phyloP scores from a whole-genome alignment of 2,888 invertebrate genomes.

The Cerastis rubricosa region DNA sequence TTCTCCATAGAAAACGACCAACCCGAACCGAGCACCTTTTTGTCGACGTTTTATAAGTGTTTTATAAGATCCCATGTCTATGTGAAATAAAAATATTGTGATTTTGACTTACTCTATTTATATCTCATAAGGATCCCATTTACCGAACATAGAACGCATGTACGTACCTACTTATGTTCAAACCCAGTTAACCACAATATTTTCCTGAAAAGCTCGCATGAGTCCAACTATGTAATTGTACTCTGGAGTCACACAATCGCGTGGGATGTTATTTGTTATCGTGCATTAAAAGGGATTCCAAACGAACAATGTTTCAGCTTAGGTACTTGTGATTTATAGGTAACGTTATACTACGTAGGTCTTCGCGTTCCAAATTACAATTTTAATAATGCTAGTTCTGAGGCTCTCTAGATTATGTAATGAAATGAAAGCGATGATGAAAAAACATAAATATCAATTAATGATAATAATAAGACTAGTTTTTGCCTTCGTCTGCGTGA shows the following conservation, averaged over 20 bases:
- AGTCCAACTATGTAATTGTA: conserved; percentile 32
- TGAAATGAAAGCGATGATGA: background rate
- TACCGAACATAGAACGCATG: background rate
- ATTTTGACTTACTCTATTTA: background rate
- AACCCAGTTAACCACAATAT: conserved; percentile 17
- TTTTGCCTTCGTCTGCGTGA: too few species aligned
- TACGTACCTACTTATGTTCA: background rate
- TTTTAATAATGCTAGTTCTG: background rate
- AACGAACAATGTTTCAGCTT: conserved; percentile 38
- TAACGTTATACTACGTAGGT: background rate
- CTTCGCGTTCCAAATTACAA: background rate
- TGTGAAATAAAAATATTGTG: too few species aligned
- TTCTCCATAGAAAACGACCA: too few species aligned
- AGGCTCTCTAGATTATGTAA: background rate
- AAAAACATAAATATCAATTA: background rate
- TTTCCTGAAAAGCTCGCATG: conserved; percentile 3
- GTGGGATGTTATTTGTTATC: conserved; percentile 43
- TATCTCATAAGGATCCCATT: background rate
- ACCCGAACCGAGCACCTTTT: too few species aligned
- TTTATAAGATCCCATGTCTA: too few species aligned
- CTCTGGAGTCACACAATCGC: conserved; percentile 18
- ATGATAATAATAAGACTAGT: too few species aligned
- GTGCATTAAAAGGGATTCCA: conserved; percentile 48
- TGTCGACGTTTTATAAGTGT: too few species aligned
- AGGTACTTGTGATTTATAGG: conserved; percentile 16